These are phyloP conservation scores for Motacilla tschutschensis DNA, from an alignment of 2,113 vertebrate species.

Conservation along the genomic window DNA sequence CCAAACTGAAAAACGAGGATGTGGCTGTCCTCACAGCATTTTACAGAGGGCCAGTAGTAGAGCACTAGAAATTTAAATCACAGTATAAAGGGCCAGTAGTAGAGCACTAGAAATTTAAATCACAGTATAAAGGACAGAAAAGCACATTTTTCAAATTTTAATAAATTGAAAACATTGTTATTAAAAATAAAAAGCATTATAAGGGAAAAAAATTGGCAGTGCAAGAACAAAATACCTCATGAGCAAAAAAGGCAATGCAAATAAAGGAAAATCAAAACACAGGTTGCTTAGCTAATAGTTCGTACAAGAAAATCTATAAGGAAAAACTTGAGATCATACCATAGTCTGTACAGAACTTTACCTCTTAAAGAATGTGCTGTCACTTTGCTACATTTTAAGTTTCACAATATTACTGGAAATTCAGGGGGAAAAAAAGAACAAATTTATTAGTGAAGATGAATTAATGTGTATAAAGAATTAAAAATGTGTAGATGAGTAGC, in stretches of 20 bases:
- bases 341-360: neutral
- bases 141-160: neutral
- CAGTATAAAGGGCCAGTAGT: fast-evolving
- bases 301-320: neutral
- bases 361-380: neutral
- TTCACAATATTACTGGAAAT: neutral
- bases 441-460: neutral
- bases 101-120: neutral
- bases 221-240: neutral
- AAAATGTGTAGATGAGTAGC: neutral
- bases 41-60: neutral
- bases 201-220: neutral
- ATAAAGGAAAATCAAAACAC: neutral
- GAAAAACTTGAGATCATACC: neutral
- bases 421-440: neutral
- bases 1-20: neutral
- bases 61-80: neutral
- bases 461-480: neutral
- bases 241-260: neutral
- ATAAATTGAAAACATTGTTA: neutral
- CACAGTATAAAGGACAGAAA: neutral
- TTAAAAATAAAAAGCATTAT: neutral
- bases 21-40: neutral
- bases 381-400: neutral
- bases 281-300: neutral